Evolutionary conservation across 2,888 invertebrate genomes (phyloP), one percentile per base, ranked within the genome.

Genomic region (Tachina fera): DNA sequence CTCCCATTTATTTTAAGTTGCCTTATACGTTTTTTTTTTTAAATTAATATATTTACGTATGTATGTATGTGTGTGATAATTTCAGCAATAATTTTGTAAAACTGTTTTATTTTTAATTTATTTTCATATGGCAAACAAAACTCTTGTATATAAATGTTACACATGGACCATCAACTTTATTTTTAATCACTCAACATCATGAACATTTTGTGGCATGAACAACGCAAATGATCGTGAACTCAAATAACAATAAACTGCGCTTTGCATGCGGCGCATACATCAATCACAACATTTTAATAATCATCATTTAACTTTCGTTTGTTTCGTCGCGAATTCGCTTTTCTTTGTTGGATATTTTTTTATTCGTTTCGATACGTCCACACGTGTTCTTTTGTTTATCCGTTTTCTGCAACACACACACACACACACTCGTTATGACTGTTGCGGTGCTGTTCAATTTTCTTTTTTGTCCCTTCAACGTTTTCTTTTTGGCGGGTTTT

Each of bases 41-140:
- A 31, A 61, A n/a, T n/a, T n/a, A n/a, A n/a, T n/a, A n/a, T n/a
- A n/a, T n/a, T n/a, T 74, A 53, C 68, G 51, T 78, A 53, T 80
- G 71, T 71, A 51, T 77, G 78, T 75, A 56, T 84, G 79, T 83
- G 76, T 85, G 70, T 70, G 67, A 82, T n/a, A 53, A 78, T 75
- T 77, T 56, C 43, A 63, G 0, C n/a, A 79, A 63, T 74, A 74
- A 77, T 77, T 84, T 77, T 45, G 61, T 77, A 43, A 76, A 53
- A 65, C 10, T 49, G 9, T 84, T 72, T 58, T 80, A 82, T 84
- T 81, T 82, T 74, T 63, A 56, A 60, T 87, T 82, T 84, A 87
- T 83, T 81, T 78, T 63, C 77, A 78, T 77, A 77, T 75, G 76
- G 68, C 19, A 56, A 49, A 65, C 71, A 78, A 71, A 75, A 60